These are phyloP conservation scores for Callorhinus ursinus DNA, from an alignment of 2,113 vertebrate genomes.

Conservation along the genomic window DNA sequence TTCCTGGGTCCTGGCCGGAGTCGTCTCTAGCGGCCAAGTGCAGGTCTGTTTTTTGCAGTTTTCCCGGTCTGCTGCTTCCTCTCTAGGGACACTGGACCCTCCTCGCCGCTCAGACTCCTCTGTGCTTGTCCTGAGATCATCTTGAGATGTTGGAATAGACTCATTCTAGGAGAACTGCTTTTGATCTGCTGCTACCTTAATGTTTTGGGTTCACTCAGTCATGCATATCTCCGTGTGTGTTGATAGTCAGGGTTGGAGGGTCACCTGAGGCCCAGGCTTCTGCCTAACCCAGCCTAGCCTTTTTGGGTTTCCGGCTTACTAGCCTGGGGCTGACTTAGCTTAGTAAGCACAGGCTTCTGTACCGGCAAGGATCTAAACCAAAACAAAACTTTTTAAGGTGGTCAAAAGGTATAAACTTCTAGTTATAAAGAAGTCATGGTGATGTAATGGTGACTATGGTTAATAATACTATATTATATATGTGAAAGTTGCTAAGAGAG, in stretches of 20 bases:
- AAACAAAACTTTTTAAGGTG: background rate
- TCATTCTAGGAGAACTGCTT: background rate
- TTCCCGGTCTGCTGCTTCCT: background rate
- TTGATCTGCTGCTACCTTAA: background rate
- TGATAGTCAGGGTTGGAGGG: background rate
- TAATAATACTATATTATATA: background rate
- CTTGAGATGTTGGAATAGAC: background rate
- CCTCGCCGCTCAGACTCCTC: background rate
- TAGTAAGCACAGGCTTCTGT: background rate
- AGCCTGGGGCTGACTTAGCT: background rate
- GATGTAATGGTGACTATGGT: background rate
- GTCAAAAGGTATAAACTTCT: background rate
- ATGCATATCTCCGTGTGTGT: background rate
- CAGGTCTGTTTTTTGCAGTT: no score
- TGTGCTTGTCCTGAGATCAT: background rate
- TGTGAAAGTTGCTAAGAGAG: background rate
- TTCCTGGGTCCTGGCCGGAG: rapidly evolving
- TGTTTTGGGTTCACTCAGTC: background rate
- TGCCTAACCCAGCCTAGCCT: background rate
- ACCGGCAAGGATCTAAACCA: background rate
- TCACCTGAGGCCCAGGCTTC: background rate
- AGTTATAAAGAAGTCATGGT: background rate
- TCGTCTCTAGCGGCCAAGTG: rapidly evolving
- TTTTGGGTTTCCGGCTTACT: background rate
- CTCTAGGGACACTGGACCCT: background rate